A percentile compares a stretch with the other conserved stretches of the same genome.
phyloP scores from a whole-genome alignment of 2,113 vertebrate genomes.

The Zosterops hypoxanthus region DNA sequence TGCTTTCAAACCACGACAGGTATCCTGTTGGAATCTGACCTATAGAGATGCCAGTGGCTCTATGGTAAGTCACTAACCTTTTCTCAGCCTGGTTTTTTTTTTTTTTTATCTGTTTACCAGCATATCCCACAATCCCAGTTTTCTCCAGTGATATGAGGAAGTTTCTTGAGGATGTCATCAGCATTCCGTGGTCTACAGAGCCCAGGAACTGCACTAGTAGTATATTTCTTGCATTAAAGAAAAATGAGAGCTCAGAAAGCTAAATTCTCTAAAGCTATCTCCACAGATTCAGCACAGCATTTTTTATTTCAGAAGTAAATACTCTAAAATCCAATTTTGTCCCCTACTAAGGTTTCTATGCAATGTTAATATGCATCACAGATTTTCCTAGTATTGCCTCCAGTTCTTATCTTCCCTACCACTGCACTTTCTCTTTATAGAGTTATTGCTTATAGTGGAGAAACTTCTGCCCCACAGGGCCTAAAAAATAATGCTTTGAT shows the following conservation, averaged over 20 bases:
- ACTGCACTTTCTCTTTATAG: background rate
- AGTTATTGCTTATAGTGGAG: background rate
- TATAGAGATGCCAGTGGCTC: no score
- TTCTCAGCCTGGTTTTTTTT: no score
- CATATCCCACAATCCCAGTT: background rate
- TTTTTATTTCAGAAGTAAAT: slow-evolving; percentile 8
- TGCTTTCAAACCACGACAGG: no score
- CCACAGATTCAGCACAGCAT: background rate
- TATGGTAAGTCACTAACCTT: no score
- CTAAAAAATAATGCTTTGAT: background rate
- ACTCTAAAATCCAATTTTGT: background rate
- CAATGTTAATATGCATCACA: background rate
- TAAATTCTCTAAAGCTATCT: background rate
- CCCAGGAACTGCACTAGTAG: background rate
- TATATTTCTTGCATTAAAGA: background rate
- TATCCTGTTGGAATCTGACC: no score
- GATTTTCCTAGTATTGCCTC: background rate
- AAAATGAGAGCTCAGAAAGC: background rate
- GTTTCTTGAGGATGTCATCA: background rate
- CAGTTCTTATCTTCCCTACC: background rate
- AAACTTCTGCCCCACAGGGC: background rate
- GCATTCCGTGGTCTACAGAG: background rate
- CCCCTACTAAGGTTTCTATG: background rate
- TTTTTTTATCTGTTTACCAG: background rate
- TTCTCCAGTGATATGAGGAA: background rate